phyloP scores from a whole-genome alignment of 2,797 vertebrate genomes.

The Gymnoscopelus microlampas region DNA sequence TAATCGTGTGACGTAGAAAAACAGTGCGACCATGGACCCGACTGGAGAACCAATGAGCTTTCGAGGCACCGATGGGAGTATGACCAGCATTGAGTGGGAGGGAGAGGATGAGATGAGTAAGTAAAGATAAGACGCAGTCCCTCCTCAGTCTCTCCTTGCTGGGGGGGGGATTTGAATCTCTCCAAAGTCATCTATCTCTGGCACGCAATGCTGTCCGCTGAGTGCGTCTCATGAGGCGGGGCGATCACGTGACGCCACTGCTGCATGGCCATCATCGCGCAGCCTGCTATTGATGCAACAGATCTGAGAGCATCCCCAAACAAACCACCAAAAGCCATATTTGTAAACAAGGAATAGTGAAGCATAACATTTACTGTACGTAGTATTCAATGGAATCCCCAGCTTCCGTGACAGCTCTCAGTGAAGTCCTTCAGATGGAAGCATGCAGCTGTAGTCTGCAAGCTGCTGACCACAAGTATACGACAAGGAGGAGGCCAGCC shows the following conservation, averaged over 20 bases:
- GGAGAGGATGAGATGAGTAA: conserved; percentile 41
- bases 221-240: conserved; percentile 31
- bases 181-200: conserved; percentile 56
- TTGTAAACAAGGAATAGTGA: too few relatives aligned
- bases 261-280: conserved; percentile 23
- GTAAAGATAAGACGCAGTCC: conserved; percentile 50
- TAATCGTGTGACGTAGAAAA: conserved; percentile 54
- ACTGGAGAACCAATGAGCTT: conserved; percentile 48
- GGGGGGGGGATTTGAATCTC: conserved; percentile 43
- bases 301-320: too few relatives aligned
- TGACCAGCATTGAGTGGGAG: conserved; percentile 47
- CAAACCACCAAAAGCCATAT: too few relatives aligned
- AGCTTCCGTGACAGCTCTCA: too few relatives aligned
- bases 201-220: conserved; percentile 54
- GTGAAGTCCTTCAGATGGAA: too few relatives aligned
- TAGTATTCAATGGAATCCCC: too few relatives aligned
- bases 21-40: conserved; percentile 47
- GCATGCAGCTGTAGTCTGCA: too few relatives aligned
- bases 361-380: too few relatives aligned
- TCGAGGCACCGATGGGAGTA: conserved; percentile 32
- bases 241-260: conserved; percentile 44
- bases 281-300: too few relatives aligned
- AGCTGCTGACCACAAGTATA: too few relatives aligned
- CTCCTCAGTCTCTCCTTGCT: conserved; percentile 36
- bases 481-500: too few relatives aligned